Conservation (phyloP, 2,888 invertebrate species). For the Habroteleia sp. region DNA sequence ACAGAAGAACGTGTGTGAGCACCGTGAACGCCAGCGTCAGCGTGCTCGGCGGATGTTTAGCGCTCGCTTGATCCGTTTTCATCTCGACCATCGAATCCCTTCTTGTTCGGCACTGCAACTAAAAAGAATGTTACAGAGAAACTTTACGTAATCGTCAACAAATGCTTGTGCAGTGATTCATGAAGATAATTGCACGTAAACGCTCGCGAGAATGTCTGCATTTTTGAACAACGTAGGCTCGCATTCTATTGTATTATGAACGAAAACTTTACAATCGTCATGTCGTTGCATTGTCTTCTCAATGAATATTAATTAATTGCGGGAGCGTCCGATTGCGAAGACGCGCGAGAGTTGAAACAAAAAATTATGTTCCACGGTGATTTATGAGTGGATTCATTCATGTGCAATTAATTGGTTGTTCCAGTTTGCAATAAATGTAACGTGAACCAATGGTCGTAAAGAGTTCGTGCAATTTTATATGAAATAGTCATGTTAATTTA, state of each 20-base stretch:
- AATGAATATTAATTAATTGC: conserved; percentile 29
- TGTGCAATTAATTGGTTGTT: no score
- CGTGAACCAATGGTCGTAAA: no score
- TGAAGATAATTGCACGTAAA: conserved; percentile 59
- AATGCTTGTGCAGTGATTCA: conserved; percentile 70
- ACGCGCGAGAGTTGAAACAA: no score
- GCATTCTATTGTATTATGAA: conserved; percentile 26
- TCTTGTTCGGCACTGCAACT: conserved; percentile 44
- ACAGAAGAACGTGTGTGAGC: conserved; percentile 73
- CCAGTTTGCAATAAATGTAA: no score
- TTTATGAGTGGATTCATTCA: no score
- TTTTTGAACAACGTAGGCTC: conserved; percentile 45
- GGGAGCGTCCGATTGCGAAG: conserved; percentile 28
- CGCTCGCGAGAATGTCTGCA: conserved; percentile 47
- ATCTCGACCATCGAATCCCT: conserved; percentile 59
- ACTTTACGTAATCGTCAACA: conserved; percentile 68
- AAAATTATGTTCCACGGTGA: no score
- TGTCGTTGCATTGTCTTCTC: conserved; percentile 30
- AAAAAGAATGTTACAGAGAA: conserved; percentile 41
- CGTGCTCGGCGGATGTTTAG: conserved; percentile 68
- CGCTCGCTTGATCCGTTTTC: conserved; percentile 66
- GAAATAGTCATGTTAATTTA: no score
- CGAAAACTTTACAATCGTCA: conserved; percentile 40
- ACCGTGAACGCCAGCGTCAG: conserved; percentile 68
- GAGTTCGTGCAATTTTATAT: no score